These are phyloP conservation scores for Eulemur rubriventer DNA, from an alignment of 2,797 vertebrate species.

Conservation along the genomic window DNA sequence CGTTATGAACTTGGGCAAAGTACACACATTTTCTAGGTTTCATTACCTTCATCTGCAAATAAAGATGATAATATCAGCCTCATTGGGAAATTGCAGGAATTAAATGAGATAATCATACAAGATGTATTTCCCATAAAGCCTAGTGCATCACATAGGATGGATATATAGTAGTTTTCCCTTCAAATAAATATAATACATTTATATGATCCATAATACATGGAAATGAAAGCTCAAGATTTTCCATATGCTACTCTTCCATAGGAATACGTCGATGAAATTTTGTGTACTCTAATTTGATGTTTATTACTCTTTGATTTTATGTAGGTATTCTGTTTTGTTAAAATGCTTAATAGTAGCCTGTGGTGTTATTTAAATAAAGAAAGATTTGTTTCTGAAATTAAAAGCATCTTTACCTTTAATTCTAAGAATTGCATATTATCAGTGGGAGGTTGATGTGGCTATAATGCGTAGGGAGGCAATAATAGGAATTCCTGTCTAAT, in stretches of 20 bases:
- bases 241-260: background rate
- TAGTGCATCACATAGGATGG: background rate
- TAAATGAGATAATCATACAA: background rate
- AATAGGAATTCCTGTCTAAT: constrained; percentile 45
- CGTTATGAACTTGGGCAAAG: background rate
- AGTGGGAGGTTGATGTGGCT: constrained; percentile 61
- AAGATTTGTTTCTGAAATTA: constrained; percentile 58
- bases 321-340: constrained; percentile 37
- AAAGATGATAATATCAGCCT: background rate
- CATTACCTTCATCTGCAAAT: background rate
- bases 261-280: background rate
- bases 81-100: background rate
- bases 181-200: background rate
- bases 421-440: constrained; percentile 51
- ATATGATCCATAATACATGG: background rate
- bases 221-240: background rate
- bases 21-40: background rate
- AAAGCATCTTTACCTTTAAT: constrained; percentile 47
- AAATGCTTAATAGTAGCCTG: constrained; percentile 28
- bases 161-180: background rate
- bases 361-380: constrained; percentile 58
- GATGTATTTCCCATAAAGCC: background rate
- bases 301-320: constrained; percentile 34
- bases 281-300: background rate
- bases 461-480: background rate